A percentile compares a stretch with the other conserved stretches of the same genome.
These are phyloP conservation scores for Natrix natrix DNA, from an alignment of 2,797 vertebrate species.

Conservation along the genomic window DNA sequence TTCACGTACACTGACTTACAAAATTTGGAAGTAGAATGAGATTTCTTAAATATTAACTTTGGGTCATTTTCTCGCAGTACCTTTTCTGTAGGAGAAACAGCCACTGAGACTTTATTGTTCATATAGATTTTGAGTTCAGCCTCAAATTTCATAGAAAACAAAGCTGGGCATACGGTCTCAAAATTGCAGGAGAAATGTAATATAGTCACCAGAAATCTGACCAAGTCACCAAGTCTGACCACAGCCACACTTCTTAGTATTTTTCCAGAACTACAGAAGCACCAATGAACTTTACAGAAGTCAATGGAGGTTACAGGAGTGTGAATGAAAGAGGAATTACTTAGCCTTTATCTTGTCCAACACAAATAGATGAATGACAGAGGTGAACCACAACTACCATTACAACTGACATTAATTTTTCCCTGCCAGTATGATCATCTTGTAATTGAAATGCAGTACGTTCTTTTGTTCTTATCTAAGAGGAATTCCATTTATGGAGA, in stretches of 20 bases:
- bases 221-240: neutral
- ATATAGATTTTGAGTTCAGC: neutral
- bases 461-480: constrained; percentile 50
- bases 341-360: constrained; percentile 13
- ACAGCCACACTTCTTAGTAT: constrained; percentile 7
- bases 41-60: neutral
- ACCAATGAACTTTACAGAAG: constrained; percentile 41
- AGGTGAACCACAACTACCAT: constrained; percentile 19
- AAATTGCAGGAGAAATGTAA: neutral
- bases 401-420: constrained; percentile 29
- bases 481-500: constrained; percentile 52
- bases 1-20: neutral
- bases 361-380: neutral
- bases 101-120: neutral
- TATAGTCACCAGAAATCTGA: neutral
- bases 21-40: neutral
- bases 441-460: constrained; percentile 45
- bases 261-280: constrained; percentile 13
- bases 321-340: constrained; percentile 3
- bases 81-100: neutral
- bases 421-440: constrained; percentile 35
- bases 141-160: neutral
- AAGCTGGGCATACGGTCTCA: neutral
- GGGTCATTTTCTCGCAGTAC: neutral
- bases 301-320: neutral